Base-by-base conservation (phyloP, 2,113 vertebrate species). In the Ictalurus punctatus region DNA sequence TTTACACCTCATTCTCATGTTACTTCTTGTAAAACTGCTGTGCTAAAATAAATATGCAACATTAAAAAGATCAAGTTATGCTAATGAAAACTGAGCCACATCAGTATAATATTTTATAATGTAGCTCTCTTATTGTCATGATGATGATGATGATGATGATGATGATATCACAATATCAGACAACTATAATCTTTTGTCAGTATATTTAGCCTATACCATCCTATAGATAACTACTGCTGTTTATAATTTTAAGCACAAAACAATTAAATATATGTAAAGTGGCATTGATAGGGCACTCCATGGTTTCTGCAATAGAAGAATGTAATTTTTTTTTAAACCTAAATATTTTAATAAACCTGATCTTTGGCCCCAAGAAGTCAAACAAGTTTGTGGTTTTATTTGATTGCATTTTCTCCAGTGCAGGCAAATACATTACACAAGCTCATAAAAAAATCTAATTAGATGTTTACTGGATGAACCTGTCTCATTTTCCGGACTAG, bases 1-100 rank as follows among this genome's bases (percentile, higher is more conserved):
- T 93, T 92, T 90, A 91, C 90, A 86, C 91, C 83, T 58, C 6
- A 4, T 40, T 44, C 37, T 44, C 67, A 86, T 91, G 40, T 78
- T 52, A 14, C 12, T 52, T 44, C 74, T 27, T 10, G 10, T 21
- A 79, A 78, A 48, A 27, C 21, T 48, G 40, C 40, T 78, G 34
- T 73, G 34, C 19, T 73, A 34, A 73, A 73, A 73, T 40, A 37
- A 40, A 40, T 73, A 73, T 21, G 34, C 30, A 40, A 73, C 71
- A 40, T 21, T 40, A 73, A 21, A 73, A 73, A 73, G 34, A 17
- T 34, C 17, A 69, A 69, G 3, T 14, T n/a, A 67, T 69, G 27
- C 13, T 5, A 17, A 37, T 8, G 17, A 73, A 40, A 73, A 37
- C 71, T 9, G 17, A 40, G 71, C 34, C 71, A 73, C 17, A 0